Evolutionary conservation across 2,113 vertebrate genomes (phyloP), one percentile per base, ranked within the genome.

Genomic region (Rhizomys pruinosus): DNA sequence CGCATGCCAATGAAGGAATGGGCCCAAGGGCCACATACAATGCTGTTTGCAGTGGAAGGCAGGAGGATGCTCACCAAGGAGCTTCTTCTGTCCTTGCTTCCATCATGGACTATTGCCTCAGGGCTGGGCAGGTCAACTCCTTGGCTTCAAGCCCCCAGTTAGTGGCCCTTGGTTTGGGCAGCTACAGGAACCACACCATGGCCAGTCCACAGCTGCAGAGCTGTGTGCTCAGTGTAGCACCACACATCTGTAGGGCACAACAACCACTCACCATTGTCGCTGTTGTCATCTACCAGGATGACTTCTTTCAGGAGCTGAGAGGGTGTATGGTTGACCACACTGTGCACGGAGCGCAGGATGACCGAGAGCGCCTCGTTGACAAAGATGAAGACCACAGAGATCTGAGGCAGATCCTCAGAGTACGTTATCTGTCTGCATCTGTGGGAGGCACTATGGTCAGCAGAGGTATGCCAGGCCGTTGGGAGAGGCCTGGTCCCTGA

Each of bases 201-300:
- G 87, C 55, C 13, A 5, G 20, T 7, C 25, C 68, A 73, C 17
- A 22, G 27, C 52, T 39, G 25, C 25, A 42, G 29, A 47, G 57
- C 86, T 34, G 3, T 73, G 69, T 4, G 8, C 73, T 34, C 6
- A 2, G 29, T 16, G 15, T 17, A 20, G 57, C 13, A 5, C 85
- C 11, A 11, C 23, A 64, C 55, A 61, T 19, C 0, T 10, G 8
- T 37, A 3, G 1, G 2, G 17, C 32, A 17, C 7, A 3, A 32
- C 42, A 37, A 27, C 68, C 39, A 29, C 97, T 98, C 97, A 99
- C 99, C 99, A 0, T 99, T 99, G 98, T 99, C 99, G 0, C 99
- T 99, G 98, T 99, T 99, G 98, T 99, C 99, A 11, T 99, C 99
- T 96, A 99, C 99, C 96, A 99, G 98, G 88, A 99, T 99, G 97